Evolutionary conservation across 2,113 vertebrate genomes (phyloP).

Genomic region (Micronycteris hirsuta): DNA sequence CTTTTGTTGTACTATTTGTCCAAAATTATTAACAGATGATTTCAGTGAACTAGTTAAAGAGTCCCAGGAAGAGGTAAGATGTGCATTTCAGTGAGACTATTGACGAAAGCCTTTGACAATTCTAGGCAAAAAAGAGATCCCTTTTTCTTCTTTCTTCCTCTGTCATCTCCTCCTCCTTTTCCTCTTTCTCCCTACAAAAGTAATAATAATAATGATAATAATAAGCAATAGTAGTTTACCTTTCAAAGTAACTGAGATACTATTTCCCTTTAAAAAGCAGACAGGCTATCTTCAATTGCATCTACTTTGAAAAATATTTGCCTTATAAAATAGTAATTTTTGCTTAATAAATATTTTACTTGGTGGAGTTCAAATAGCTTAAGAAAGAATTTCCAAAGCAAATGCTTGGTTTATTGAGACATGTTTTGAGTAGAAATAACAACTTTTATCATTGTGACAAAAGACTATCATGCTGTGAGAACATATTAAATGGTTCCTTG

Average conservation of each 20-base stretch:
- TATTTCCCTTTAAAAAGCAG: conserved; percentile 6
- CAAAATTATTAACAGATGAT: not conserved
- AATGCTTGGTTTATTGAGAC: conserved; percentile 3
- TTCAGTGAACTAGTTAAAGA: not conserved
- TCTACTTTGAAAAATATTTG: conserved; percentile 38
- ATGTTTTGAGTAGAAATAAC: conserved; percentile 19
- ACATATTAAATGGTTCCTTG: not conserved
- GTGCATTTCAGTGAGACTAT: not conserved
- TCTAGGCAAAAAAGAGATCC: not conserved
- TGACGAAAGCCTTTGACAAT: not conserved
- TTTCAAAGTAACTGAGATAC: not conserved
- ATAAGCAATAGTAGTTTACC: not conserved
- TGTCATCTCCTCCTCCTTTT: not conserved
- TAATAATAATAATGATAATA: not conserved
- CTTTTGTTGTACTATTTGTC: not conserved
- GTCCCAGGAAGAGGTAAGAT: not conserved
- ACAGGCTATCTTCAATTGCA: not conserved
- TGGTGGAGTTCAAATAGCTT: not conserved
- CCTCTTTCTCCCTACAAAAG: not conserved
- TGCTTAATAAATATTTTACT: conserved; percentile 39
- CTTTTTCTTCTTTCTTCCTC: not conserved
- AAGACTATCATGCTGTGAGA: not conserved
- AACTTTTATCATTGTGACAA: not conserved
- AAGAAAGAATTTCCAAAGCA: conserved; percentile 24
- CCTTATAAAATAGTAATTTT: conserved; percentile 5